Evolutionary conservation across 2,797 vertebrate genomes (phyloP).

Genomic region (Acanthiza pusilla): DNA sequence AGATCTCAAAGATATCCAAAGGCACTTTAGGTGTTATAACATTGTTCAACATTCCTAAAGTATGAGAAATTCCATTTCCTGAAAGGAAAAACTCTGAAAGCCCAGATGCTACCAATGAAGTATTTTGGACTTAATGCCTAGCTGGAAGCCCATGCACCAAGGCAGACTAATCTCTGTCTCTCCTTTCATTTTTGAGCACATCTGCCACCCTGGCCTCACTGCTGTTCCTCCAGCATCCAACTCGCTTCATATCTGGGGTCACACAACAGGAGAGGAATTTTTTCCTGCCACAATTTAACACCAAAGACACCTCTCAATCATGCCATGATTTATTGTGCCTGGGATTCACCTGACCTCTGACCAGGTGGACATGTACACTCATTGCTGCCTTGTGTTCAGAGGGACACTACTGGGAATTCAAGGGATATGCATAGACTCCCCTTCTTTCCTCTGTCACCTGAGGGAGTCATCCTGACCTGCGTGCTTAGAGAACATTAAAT

Average conservation of each 20-base stretch:
- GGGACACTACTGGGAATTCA: background rate
- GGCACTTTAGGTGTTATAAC: background rate
- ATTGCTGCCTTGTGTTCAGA: background rate
- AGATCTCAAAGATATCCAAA: background rate
- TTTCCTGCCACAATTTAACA: background rate
- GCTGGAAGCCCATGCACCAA: fast-evolving
- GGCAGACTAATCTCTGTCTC: background rate
- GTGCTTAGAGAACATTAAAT: background rate
- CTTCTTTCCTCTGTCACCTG: background rate
- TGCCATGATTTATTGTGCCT: background rate
- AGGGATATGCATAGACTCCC: background rate
- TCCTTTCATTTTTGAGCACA: background rate
- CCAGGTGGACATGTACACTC: background rate
- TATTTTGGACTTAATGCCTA: background rate
- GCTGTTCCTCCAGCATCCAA: background rate
- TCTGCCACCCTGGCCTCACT: background rate
- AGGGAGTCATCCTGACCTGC: background rate
- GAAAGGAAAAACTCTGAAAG: background rate
- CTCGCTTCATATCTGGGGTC: fast-evolving
- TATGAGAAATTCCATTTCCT: background rate
- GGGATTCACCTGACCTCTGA: background rate
- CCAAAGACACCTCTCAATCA: background rate
- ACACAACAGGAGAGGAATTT: background rate
- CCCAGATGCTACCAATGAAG: background rate
- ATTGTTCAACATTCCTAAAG: background rate